Conservation (phyloP, 2,113 vertebrate species). For the Varanus salvator region DNA sequence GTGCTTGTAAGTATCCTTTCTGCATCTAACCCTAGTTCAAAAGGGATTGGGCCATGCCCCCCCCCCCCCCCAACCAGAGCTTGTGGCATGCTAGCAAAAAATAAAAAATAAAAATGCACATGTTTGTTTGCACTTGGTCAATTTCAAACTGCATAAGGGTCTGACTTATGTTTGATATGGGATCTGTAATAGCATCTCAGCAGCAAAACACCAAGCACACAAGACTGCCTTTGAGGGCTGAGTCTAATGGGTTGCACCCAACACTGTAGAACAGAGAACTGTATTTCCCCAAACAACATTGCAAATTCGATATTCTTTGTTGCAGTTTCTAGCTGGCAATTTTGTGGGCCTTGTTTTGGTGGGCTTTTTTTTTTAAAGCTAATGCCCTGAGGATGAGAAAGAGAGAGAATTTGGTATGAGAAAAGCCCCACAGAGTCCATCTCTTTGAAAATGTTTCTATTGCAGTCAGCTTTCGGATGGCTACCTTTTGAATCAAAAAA, state of each 20-base stretch:
- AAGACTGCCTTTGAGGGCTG: not conserved
- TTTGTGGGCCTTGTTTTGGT: not conserved
- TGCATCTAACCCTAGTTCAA: not conserved
- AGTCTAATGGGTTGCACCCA: constrained; percentile 18
- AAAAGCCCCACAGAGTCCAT: constrained; percentile 32
- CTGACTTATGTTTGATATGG: not conserved
- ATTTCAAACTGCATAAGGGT: not conserved
- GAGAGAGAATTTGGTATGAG: constrained; percentile 23
- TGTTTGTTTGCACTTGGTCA: not conserved
- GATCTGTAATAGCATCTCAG: not conserved
- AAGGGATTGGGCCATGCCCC: not conserved
- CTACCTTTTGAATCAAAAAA: constrained; percentile 35
- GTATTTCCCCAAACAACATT: constrained; percentile 26
- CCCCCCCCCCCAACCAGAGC: not conserved
- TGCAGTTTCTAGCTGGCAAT: constrained; percentile 29
- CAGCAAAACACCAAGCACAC: not conserved
- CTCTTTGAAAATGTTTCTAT: constrained; percentile 30
- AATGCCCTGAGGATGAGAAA: constrained; percentile 54
- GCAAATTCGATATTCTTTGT: constrained; percentile 15
- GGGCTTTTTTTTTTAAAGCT: constrained; percentile 13
- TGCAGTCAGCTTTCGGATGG: not conserved
- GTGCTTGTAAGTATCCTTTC: not conserved
- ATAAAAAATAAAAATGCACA: not conserved
- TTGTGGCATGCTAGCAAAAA: not conserved
- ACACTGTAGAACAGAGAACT: not conserved